phyloP scores from a whole-genome alignment of 2,888 invertebrate genomes.

The Lasius fuliginosus region DNA sequence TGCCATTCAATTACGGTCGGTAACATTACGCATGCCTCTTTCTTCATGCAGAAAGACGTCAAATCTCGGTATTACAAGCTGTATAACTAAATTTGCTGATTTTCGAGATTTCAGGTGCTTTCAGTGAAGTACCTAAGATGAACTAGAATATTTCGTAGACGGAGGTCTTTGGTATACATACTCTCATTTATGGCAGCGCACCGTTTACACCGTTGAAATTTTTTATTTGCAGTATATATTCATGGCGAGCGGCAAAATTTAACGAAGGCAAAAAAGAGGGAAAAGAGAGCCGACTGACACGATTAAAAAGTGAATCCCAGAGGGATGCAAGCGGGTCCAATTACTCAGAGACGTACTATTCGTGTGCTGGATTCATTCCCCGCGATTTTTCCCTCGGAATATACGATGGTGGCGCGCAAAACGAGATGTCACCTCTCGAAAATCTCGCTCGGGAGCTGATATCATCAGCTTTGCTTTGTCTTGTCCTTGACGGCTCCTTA shows the following conservation, averaged over 20 bases:
- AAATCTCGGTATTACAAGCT: neutral
- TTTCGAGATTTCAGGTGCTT: conserved; percentile 3
- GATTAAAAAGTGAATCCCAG: conserved; percentile 73
- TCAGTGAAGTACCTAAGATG: conserved; percentile 30
- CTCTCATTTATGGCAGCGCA: conserved; percentile 43
- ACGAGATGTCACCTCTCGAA: conserved; percentile 65
- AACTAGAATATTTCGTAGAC: conserved; percentile 38
- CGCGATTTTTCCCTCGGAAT: conserved; percentile 54
- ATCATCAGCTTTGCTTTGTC: neutral
- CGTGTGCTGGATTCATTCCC: conserved; percentile 63
- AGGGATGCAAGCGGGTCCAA: conserved; percentile 71
- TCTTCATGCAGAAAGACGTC: conserved; percentile 35
- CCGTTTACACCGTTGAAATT: conserved; percentile 51
- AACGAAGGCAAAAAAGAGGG: conserved; percentile 70
- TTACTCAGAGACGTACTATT: conserved; percentile 72
- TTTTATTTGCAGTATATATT: conserved; percentile 58
- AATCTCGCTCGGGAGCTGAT: conserved; percentile 49
- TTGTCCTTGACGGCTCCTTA: neutral
- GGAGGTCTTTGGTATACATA: conserved; percentile 20
- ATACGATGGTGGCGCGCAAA: conserved; percentile 58
- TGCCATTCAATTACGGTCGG: conserved; percentile 36
- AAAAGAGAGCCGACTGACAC: conserved; percentile 66
- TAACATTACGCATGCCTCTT: conserved; percentile 23
- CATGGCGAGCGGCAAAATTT: conserved; percentile 70
- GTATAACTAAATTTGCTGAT: conserved; percentile 33